phyloP scores from a whole-genome alignment of 2,113 vertebrate species.

The Odocoileus virginianus region DNA sequence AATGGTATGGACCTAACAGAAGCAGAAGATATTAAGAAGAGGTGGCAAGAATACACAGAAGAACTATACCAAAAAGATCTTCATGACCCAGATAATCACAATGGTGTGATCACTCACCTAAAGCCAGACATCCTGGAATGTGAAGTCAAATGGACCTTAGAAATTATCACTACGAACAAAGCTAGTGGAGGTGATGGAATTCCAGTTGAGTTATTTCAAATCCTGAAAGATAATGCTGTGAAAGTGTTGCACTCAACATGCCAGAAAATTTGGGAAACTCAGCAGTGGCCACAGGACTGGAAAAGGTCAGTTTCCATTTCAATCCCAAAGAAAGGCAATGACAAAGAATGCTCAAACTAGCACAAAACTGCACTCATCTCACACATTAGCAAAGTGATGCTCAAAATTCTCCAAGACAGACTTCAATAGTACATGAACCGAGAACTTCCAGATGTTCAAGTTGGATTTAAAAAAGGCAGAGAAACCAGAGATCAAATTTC shows the following conservation, averaged over 20 bases:
- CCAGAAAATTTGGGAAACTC: background rate
- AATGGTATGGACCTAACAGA: background rate
- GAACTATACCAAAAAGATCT: background rate
- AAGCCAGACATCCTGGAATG: background rate
- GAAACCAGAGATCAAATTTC: background rate
- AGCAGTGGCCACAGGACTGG: background rate
- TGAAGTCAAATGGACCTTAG: background rate
- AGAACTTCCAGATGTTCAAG: background rate
- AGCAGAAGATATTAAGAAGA: background rate
- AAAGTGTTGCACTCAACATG: background rate
- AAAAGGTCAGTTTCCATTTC: background rate
- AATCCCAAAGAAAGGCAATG: background rate
- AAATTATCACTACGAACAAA: background rate
- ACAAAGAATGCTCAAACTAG: background rate
- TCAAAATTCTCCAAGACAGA: background rate
- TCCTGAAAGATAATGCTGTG: background rate
- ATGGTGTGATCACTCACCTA: background rate
- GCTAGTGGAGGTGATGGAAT: background rate
- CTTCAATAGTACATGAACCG: background rate
- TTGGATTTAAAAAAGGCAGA: background rate
- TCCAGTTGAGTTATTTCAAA: background rate
- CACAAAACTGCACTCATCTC: background rate
- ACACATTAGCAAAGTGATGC: background rate
- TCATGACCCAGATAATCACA: background rate
- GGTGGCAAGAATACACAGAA: background rate